Base-by-base conservation (phyloP, 2,888 invertebrate genomes). In the Mylabris sibirica region DNA sequence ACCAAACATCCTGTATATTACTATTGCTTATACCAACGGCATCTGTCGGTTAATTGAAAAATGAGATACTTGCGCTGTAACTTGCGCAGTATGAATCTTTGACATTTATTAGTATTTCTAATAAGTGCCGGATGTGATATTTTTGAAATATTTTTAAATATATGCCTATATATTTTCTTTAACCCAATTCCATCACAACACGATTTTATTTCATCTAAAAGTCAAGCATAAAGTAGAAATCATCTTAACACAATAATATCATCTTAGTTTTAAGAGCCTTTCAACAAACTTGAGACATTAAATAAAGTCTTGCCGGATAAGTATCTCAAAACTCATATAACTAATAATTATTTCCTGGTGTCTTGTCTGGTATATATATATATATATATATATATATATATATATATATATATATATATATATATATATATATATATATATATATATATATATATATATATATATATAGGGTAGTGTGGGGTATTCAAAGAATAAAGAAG, bases 271-370 rank as follows among this genome's bases (percentile, higher is more conserved):
- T 74, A 70, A 74, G 75, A 69, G 71, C 70, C 68, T 73, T 73
- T 49, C 49, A 49, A 49, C 64, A 76, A 77, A 75, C 75, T 77
- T 70, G 72, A 20, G 70, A 72, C 74, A 74, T 77, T 75, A 77
- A 77, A 77, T 77, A 77, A 77, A 77, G 74, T 74, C 75, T 68
- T 49, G 24, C 62, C 53, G 69, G 76, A 76, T 76, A 76, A 77
- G 77, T 77, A 77, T 77, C 70, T 70, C 76, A 76, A 76, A 77
- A 77, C 74, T 77, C 76, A 70, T 76, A 77, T 77, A 77, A 77
- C 77, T 77, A 77, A 77, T 76, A 77, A 76, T 77, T 74, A 76
- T 75, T 75, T 75, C 75, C 76, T 73, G 72, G 71, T 64, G 74
- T 68, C 63, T 65, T 66, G 71, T 57, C 53, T 61, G 49, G 41